phyloP scores from a whole-genome alignment of 2,888 invertebrate species.

The Lucinisca nassula region DNA sequence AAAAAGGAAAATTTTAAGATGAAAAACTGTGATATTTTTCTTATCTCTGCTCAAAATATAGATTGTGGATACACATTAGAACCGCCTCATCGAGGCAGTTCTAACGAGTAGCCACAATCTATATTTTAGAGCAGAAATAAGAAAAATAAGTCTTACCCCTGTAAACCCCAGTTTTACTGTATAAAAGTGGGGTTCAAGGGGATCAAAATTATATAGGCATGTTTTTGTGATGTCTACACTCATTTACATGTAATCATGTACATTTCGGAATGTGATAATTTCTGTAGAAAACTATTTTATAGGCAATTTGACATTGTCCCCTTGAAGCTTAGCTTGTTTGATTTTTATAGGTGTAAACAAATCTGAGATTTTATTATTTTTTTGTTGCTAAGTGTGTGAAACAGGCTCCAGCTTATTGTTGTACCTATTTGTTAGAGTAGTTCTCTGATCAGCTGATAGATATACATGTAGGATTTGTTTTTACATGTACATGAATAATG shows the following conservation, averaged over 20 bases:
- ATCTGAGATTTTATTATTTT: not conserved
- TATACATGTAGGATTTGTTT: not conserved
- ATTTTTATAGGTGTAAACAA: not conserved
- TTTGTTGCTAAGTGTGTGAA: not conserved
- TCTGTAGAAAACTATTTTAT: not conserved
- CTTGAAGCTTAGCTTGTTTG: not conserved
- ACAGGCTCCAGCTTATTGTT: not conserved
- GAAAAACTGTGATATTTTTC: too few relatives aligned
- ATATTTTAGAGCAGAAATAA: too few relatives aligned
- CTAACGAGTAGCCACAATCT: too few relatives aligned
- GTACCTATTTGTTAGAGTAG: slow-evolving; percentile 3
- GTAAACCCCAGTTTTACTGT: too few relatives aligned
- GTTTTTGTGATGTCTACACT: too few relatives aligned
- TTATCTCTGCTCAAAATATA: too few relatives aligned
- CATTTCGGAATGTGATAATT: not conserved
- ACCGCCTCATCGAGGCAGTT: too few relatives aligned
- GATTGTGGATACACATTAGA: too few relatives aligned
- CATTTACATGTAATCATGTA: not conserved
- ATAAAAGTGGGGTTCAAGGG: too few relatives aligned
- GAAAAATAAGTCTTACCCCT: too few relatives aligned
- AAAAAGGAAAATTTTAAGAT: too few relatives aligned
- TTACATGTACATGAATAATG: not conserved
- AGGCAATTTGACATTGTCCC: not conserved
- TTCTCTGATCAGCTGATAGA: not conserved
- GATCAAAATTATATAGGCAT: too few relatives aligned